These are phyloP conservation scores for Nestor notabilis DNA, from an alignment of 2,113 vertebrate species.

Conservation along the genomic window DNA sequence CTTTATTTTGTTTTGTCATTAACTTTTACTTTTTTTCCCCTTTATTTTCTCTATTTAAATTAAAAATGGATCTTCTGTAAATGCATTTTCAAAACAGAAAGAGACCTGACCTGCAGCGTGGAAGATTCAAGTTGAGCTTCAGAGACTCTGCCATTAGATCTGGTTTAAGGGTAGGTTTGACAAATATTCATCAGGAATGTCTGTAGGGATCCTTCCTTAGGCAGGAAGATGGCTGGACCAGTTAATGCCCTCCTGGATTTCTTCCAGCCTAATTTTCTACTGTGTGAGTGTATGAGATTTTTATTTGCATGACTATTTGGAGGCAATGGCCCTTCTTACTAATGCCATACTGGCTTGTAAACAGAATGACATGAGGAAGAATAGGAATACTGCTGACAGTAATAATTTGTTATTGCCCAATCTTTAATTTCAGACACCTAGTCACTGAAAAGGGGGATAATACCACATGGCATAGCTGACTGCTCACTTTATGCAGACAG, in stretches of 20 bases:
- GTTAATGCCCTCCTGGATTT: background rate
- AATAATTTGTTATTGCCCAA: background rate
- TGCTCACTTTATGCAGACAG: background rate
- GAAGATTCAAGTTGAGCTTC: background rate
- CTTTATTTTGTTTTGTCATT: background rate
- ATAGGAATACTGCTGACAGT: background rate
- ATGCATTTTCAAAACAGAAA: background rate
- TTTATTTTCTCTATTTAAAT: background rate
- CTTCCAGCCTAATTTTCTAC: background rate
- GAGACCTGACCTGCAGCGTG: background rate
- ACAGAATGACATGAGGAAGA: background rate
- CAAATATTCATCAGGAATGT: background rate
- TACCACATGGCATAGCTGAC: background rate
- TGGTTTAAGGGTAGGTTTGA: background rate
- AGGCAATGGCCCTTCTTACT: background rate
- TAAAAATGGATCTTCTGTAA: background rate
- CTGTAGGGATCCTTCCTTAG: background rate
- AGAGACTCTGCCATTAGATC: background rate
- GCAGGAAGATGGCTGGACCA: background rate
- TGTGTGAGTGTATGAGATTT: background rate
- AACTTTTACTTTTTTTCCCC: accelerated
- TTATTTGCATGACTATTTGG: background rate
- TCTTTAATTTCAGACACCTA: background rate
- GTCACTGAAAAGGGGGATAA: background rate
- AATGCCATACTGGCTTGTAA: background rate